phyloP scores from a whole-genome alignment of 92 coral and sea anemone species.

The Palythoa heliodiscus region DNA sequence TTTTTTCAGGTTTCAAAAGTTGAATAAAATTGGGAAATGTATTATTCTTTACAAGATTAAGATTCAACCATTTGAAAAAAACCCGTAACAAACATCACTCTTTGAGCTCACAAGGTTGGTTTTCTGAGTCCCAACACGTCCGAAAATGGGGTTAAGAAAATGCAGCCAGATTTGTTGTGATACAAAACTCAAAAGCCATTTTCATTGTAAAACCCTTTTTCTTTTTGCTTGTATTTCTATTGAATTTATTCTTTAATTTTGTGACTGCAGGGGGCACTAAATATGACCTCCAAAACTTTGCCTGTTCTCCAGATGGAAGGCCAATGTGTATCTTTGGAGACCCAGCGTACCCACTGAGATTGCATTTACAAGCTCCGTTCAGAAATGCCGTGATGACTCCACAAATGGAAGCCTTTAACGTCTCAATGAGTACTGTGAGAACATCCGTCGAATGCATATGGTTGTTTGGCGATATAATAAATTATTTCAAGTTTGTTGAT shows the following conservation, averaged over 20 bases:
- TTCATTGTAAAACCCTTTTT: slow-evolving; percentile 1
- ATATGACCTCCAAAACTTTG: neutral
- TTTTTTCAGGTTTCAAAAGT: slow-evolving; percentile 5
- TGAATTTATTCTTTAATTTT: slow-evolving; percentile 2
- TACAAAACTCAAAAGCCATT: neutral
- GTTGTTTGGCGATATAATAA: slow-evolving; percentile 2
- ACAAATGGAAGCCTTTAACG: slow-evolving; percentile 20
- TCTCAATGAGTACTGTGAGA: too few relatives aligned
- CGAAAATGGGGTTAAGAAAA: too few relatives aligned
- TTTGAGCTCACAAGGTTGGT: slow-evolving; percentile 7
- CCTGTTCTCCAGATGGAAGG: slow-evolving; percentile 19
- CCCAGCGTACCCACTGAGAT: too few relatives aligned
- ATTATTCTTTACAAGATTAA: slow-evolving; percentile 3
- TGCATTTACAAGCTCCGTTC: too few relatives aligned
- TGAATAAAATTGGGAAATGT: slow-evolving; percentile 8
- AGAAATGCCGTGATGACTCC: too few relatives aligned
- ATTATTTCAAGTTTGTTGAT: too few relatives aligned
- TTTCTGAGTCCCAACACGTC: neutral
- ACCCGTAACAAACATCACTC: neutral
- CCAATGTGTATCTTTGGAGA: slow-evolving; percentile 19
- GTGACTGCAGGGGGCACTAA: slow-evolving; percentile 14
- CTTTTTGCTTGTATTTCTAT: slow-evolving; percentile 14
- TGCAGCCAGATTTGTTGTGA: too few relatives aligned
- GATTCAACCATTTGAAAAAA: slow-evolving; percentile 18
- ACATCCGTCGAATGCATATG: slow-evolving; percentile 26